Evolutionary conservation across 2,113 vertebrate species (phyloP).

Genomic region (Archilochus colubris): DNA sequence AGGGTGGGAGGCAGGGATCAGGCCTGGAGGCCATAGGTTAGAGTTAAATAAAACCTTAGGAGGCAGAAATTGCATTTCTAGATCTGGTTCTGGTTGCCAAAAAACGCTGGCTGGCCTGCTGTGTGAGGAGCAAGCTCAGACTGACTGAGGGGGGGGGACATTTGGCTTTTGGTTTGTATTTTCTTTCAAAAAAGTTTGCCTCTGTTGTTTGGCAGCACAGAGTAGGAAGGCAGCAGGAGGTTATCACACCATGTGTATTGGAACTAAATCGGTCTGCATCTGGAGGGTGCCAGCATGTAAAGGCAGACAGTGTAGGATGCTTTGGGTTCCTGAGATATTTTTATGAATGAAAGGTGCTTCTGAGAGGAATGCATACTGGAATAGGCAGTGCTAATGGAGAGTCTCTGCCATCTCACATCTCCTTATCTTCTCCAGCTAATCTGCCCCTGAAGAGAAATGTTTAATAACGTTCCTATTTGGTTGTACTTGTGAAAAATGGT

Average conservation of each 20-base stretch:
- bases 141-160: background rate
- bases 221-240: background rate
- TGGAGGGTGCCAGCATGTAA: background rate
- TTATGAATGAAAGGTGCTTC: slow-evolving; percentile 63
- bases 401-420: background rate
- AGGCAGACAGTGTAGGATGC: slow-evolving; percentile 38
- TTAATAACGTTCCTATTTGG: slow-evolving; percentile 47
- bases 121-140: background rate
- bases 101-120: background rate
- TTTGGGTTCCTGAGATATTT: slow-evolving; percentile 55
- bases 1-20: background rate
- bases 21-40: accelerated
- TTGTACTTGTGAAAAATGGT: slow-evolving; percentile 5
- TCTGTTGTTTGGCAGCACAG: background rate
- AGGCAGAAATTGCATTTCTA: background rate
- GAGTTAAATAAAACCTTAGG: background rate
- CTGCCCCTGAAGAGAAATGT: slow-evolving; percentile 10
- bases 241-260: slow-evolving; percentile 9
- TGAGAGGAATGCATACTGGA: slow-evolving; percentile 32
- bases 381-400: background rate
- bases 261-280: background rate
- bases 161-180: background rate
- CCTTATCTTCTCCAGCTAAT: slow-evolving; percentile 47
- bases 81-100: background rate
- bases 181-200: background rate